phyloP scores from a whole-genome alignment of 2,888 invertebrate species.

The Ramazzottius varieornatus region DNA sequence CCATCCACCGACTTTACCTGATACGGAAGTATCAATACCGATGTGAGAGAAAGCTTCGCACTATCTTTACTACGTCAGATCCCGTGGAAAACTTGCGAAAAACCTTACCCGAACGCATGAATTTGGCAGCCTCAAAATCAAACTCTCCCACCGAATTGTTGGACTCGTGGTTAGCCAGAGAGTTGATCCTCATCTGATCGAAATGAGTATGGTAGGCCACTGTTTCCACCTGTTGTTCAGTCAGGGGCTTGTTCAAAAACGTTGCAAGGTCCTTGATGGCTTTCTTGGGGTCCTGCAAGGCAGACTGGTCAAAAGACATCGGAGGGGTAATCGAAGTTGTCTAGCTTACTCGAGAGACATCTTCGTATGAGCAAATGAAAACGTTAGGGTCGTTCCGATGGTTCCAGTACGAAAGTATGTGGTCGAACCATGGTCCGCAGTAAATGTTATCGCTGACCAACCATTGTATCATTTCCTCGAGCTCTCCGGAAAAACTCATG shows the following conservation, averaged over 20 bases:
- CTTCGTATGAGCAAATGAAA: background rate
- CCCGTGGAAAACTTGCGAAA: background rate
- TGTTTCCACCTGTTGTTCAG: background rate
- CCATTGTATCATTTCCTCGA: background rate
- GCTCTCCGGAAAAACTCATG: background rate
- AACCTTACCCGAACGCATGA: background rate
- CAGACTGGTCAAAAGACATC: too few species aligned
- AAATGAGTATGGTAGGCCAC: background rate
- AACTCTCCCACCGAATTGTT: background rate
- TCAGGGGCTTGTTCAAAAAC: background rate
- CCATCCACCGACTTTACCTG: constrained; percentile 1
- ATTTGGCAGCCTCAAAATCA: background rate
- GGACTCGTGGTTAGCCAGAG: background rate
- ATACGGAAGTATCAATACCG: background rate
- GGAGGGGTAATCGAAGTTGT: too few species aligned
- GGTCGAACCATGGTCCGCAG: background rate
- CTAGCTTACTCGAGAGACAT: background rate
- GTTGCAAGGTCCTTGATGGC: background rate
- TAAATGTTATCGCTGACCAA: background rate
- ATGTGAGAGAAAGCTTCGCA: background rate
- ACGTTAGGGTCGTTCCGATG: background rate
- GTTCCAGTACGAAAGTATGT: background rate
- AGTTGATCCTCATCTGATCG: background rate
- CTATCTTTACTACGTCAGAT: background rate
- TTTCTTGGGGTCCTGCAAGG: background rate